Evolutionary conservation across 2,113 vertebrate genomes (phyloP).

Genomic region (Bathybates hornii): DNA sequence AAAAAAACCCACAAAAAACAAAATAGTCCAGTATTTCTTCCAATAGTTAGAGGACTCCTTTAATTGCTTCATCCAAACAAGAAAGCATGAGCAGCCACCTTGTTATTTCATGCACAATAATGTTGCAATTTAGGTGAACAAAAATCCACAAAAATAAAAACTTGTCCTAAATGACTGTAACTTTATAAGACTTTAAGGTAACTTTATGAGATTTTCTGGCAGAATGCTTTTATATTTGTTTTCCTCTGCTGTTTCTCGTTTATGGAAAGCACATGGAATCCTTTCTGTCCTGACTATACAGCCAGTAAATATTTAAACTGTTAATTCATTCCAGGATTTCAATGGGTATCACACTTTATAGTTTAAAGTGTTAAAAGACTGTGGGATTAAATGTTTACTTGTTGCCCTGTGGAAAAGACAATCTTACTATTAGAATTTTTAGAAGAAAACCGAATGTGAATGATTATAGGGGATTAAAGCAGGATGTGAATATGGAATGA

Average conservation of each 20-base stretch:
- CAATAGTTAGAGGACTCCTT: not conserved
- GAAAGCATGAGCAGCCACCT: not conserved
- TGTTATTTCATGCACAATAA: not conserved
- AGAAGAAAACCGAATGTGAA: not conserved
- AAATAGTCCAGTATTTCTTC: not conserved
- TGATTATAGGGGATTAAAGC: not conserved
- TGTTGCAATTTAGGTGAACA: not conserved
- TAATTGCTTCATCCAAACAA: not conserved
- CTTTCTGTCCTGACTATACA: not conserved
- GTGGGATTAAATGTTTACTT: not conserved
- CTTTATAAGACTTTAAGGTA: not conserved
- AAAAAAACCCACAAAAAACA: not conserved
- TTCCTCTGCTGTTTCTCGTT: not conserved
- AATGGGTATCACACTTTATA: not conserved
- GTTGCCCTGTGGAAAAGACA: not conserved
- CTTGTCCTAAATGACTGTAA: not conserved
- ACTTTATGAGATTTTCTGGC: not conserved
- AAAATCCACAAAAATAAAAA: not conserved
- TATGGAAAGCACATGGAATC: not conserved
- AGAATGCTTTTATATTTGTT: not conserved
- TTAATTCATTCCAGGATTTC: not conserved
- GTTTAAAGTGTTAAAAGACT: not conserved
- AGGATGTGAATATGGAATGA: not conserved
- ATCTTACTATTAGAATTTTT: not conserved
- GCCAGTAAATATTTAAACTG: not conserved